Conservation (phyloP, 2,113 vertebrate genomes). For the Edolisoma coerulescens region DNA sequence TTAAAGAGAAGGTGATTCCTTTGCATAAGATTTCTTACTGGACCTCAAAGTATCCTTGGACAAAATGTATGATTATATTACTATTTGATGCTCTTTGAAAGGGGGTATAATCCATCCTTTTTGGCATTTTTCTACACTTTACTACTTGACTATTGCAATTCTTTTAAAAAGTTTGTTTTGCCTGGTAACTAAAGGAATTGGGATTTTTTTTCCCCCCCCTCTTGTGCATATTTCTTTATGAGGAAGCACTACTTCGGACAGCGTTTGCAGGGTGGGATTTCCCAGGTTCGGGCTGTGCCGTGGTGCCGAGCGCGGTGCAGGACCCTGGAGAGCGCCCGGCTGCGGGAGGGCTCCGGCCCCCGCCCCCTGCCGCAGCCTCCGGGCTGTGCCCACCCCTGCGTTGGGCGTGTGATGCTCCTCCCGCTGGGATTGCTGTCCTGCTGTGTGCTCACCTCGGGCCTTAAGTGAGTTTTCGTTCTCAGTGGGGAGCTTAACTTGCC, state of each 20-base stretch:
- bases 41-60: neutral
- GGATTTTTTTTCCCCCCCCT: rapidly evolving
- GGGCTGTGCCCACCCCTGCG: rapidly evolving
- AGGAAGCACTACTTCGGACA: neutral
- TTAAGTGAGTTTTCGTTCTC: rapidly evolving
- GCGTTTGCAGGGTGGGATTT: neutral
- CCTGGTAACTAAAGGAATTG: neutral
- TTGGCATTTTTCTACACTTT: neutral
- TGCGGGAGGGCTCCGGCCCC: rapidly evolving
- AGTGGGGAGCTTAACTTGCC: too few relatives aligned
- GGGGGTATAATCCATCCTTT: neutral
- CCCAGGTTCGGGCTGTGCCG: rapidly evolving
- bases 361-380: neutral
- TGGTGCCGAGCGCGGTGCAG: neutral
- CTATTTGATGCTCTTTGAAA: neutral
- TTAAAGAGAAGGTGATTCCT: neutral
- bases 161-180: neutral
- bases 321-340: neutral
- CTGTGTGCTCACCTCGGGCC: rapidly evolving
- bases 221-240: neutral
- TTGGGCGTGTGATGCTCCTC: rapidly evolving
- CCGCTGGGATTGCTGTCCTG: rapidly evolving
- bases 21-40: neutral
- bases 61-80: neutral
- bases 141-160: neutral